Evolutionary conservation across 2,888 invertebrate species (phyloP).

Genomic region (Phaedon cochleariae): DNA sequence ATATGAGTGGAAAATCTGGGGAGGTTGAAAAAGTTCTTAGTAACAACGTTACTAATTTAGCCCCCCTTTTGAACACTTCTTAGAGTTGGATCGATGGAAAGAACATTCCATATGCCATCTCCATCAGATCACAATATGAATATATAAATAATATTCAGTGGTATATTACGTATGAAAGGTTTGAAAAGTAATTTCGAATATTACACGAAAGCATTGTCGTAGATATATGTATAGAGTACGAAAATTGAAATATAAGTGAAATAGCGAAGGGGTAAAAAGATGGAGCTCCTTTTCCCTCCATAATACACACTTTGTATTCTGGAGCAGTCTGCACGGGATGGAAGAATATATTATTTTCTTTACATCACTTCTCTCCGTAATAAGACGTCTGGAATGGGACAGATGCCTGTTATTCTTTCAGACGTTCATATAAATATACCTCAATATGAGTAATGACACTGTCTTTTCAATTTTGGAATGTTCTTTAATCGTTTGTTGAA

Average conservation of each 20-base stretch:
- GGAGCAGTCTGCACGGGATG: constrained; percentile 58
- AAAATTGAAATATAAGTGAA: constrained; percentile 60
- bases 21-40: too few species aligned
- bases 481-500: not conserved
- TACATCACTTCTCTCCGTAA: constrained; percentile 57
- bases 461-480: constrained; percentile 19
- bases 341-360: constrained; percentile 61
- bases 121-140: constrained; percentile 32
- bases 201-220: constrained; percentile 51
- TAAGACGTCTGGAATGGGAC: constrained; percentile 53
- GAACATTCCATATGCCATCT: too few species aligned
- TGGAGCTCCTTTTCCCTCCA: constrained; percentile 56
- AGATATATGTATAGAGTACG: constrained; percentile 57
- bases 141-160: constrained; percentile 34
- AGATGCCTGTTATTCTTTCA: constrained; percentile 42
- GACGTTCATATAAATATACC: constrained; percentile 38
- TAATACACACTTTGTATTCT: constrained; percentile 61
- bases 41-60: too few species aligned
- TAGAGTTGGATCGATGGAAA: too few species aligned
- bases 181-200: constrained; percentile 52
- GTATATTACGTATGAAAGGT: constrained; percentile 37
- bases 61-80: too few species aligned
- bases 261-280: constrained; percentile 50
- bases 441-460: constrained; percentile 37
- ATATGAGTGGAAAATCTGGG: too few species aligned